Percentiles rank a stretch among this genome's conserved stretches.
phyloP scores from a whole-genome alignment of 2,888 invertebrate species.

The Lasioglossum morio region DNA sequence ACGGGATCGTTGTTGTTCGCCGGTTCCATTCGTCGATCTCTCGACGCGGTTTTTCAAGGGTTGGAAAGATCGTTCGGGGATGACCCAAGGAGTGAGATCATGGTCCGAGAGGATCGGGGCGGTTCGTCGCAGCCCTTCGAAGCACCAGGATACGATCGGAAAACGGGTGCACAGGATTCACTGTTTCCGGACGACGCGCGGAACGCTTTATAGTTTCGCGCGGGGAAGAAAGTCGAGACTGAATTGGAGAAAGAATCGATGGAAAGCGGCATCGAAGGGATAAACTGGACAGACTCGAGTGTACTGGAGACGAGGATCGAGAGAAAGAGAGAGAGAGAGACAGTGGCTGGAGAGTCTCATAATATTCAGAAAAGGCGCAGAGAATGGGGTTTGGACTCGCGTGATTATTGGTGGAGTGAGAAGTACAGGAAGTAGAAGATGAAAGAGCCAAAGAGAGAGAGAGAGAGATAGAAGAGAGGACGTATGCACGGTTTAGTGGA shows the following conservation, averaged over 20 bases:
- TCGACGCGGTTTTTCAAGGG: conserved; percentile 5
- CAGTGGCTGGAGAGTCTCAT: neutral
- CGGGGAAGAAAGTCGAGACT: neutral
- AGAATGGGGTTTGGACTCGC: conserved; percentile 16
- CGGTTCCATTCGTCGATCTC: conserved; percentile 39
- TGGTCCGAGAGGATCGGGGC: conserved; percentile 31
- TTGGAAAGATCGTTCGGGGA: neutral
- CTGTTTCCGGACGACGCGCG: conserved; percentile 4
- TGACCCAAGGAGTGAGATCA: neutral
- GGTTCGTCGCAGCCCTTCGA: conserved; percentile 36
- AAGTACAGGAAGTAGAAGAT: neutral
- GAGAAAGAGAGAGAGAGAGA: conserved; percentile 22
- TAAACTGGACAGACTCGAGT: conserved; percentile 9
- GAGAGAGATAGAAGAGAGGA: conserved; percentile 18
- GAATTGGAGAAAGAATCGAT: conserved; percentile 7
- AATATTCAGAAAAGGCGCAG: neutral
- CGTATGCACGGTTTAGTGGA: conserved; percentile 41
- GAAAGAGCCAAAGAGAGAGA: conserved; percentile 79
- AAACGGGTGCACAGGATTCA: conserved; percentile 30
- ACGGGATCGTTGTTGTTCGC: conserved; percentile 39
- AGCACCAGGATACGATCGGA: conserved; percentile 47
- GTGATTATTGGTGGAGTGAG: neutral
- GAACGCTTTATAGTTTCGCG: conserved; percentile 2
- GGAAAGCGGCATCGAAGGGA: conserved; percentile 11
- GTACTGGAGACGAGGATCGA: neutral